Percentiles rank a stretch among this genome's conserved stretches.
Conservation (phyloP, 2,888 invertebrate species). For the Harpalus rufipes region DNA sequence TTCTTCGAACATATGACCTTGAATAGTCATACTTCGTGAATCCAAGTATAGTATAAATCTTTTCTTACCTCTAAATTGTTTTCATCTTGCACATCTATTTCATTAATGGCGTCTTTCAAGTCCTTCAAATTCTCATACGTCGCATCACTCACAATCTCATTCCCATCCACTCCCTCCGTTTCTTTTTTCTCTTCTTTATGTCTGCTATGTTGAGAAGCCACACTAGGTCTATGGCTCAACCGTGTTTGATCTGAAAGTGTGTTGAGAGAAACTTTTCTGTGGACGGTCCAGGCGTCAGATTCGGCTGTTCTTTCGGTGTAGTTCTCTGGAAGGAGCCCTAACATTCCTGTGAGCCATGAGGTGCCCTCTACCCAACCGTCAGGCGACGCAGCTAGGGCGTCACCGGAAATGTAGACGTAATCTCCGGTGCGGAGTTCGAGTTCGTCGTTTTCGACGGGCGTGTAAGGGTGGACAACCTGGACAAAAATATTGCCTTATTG, state of each 20-base stretch:
- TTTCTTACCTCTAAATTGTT: constrained; percentile 37
- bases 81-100: constrained; percentile 30
- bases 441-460: constrained; percentile 89
- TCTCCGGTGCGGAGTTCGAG: constrained; percentile 91
- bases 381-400: constrained; percentile 84
- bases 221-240: constrained; percentile 73
- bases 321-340: constrained; percentile 89
- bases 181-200: constrained; percentile 53
- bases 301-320: constrained; percentile 92
- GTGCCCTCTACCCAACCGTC: constrained; percentile 94
- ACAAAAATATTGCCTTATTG: not conserved
- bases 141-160: constrained; percentile 68
- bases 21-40: too few relatives aligned
- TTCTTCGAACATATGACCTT: too few relatives aligned
- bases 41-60: too few relatives aligned
- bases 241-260: constrained; percentile 73
- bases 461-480: constrained; percentile 87
- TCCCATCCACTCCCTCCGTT: constrained; percentile 34
- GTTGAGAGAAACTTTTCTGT: constrained; percentile 80
- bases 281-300: constrained; percentile 95
- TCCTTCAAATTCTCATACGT: constrained; percentile 72
- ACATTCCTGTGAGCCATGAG: constrained; percentile 89
- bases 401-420: constrained; percentile 89
- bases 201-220: constrained; percentile 72
- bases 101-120: constrained; percentile 68